Evolutionary conservation across 2,797 vertebrate genomes (phyloP), one percentile per base, ranked within the genome.

Genomic region (Pipistrellus nathusii): DNA sequence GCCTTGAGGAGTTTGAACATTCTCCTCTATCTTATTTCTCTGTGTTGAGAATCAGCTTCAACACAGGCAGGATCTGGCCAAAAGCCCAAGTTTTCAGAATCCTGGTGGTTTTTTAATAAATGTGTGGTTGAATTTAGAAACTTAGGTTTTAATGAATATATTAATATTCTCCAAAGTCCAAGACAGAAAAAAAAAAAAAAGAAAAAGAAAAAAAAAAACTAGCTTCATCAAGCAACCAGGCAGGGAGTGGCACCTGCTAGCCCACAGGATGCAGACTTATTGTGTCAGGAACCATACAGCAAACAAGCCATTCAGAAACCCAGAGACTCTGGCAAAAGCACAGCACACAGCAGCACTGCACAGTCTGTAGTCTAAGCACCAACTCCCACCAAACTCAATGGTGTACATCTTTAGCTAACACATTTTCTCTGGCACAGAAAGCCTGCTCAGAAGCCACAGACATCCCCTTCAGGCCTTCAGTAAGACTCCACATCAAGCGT

Each of bases 371-470:
- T 95, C 69, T 64, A 73, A 87, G 91, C 85, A 91, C 91, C 88
- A 94, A 89, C 72, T 85, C 91, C 89, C 53, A 89, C 69, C 83
- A 95, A 95, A 96, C 95, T 96, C 3, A 0, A 11, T 62, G 92
- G 89, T 75, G 11, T 92, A 94, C 18, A 93, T 96, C 97, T 95
- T 97, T 53, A 96, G 95, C 95, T 97, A 97, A 97, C 93, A 95
- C 80, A 85, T 90, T 97, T 91, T 91, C 83, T 3, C 93, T 94
- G 97, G 94, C 95, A 94, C 88, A 93, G 95, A 95, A 97, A 97
- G 93, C 95, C 94, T 96, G 89, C 95, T 97, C 92, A 95, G 95
- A 97, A 96, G 92, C 95, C 90, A 93, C 95, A 88, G 35, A 86
- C 94, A 91, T 97, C 95, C 93, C 93, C 95, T 96, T 86, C 96